Evolutionary conservation across 2,888 invertebrate species (phyloP).

Genomic region (Spilarctia lutea): DNA sequence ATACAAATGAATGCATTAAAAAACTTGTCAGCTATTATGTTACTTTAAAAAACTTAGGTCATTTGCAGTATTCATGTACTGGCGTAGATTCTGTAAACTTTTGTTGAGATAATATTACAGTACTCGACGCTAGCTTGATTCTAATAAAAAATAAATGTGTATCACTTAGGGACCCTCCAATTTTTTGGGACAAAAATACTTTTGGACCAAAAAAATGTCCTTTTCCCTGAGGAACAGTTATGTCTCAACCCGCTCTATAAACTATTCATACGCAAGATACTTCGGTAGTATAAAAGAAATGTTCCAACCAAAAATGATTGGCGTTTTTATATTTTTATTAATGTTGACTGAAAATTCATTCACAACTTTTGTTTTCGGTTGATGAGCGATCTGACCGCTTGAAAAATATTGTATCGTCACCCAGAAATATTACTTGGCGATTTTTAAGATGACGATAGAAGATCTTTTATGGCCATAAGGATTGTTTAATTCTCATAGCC

Average conservation of each 20-base stretch:
- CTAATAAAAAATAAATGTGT: not conserved
- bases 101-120: not conserved
- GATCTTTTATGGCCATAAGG: conserved; percentile 11
- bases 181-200: not conserved
- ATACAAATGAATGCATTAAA: not conserved
- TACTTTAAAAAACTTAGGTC: not conserved
- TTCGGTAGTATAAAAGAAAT: not conserved
- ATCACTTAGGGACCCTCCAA: not conserved
- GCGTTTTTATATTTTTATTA: not conserved
- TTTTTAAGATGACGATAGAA: conserved; percentile 17
- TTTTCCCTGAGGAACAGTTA: not conserved
- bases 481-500: conserved; percentile 22
- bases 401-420: conserved; percentile 18
- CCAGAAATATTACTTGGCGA: not conserved
- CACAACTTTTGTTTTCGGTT: not conserved
- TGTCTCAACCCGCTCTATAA: not conserved
- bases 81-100: not conserved
- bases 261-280: not conserved
- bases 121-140: not conserved
- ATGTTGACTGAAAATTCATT: not conserved
- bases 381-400: conserved; percentile 3
- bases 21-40: not conserved
- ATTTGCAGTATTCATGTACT: not conserved
- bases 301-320: not conserved
- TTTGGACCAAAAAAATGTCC: not conserved